Evolutionary conservation across 1,140 invertebrate genomes (phyloP).

Genomic region (Tyrophagus putrescentiae): DNA sequence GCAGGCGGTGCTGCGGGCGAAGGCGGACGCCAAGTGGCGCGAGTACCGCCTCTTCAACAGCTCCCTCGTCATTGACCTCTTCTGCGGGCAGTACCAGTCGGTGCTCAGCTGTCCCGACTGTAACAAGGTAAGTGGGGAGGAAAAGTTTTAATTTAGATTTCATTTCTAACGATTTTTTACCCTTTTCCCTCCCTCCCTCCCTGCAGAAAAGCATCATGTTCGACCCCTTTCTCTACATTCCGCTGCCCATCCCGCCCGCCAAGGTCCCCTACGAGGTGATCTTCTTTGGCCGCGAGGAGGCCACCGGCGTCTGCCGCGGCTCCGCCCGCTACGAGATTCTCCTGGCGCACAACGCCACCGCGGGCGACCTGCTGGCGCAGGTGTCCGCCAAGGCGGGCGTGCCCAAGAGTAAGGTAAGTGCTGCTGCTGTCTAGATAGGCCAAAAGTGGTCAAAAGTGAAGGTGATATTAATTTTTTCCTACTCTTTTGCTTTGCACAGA

Average conservation of each 20-base stretch:
- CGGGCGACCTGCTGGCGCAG: constrained; percentile 33
- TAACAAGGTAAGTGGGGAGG: constrained; percentile 36
- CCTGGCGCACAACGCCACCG: constrained; percentile 30
- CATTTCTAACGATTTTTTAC: too few species aligned
- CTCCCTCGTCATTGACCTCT: constrained; percentile 33
- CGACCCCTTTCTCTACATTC: constrained; percentile 38
- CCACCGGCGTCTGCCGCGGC: constrained; percentile 27
- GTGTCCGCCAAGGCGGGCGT: constrained; percentile 31
- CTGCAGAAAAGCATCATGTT: constrained; percentile 39
- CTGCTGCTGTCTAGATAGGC: not conserved
- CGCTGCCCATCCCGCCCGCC: constrained; percentile 36
- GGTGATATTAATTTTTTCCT: constrained; percentile 2
- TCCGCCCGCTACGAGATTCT: constrained; percentile 26
- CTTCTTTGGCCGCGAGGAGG: constrained; percentile 33
- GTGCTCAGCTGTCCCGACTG: constrained; percentile 39
- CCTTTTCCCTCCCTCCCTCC: too few species aligned
- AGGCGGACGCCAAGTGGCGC: constrained; percentile 32
- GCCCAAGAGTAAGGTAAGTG: not conserved
- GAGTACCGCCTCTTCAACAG: constrained; percentile 31
- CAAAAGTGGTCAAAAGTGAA: not conserved
- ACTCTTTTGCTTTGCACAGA: too few species aligned
- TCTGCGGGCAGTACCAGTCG: constrained; percentile 40
- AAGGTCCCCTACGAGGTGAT: constrained; percentile 28
- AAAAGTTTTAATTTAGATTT: not conserved
- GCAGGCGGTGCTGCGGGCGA: not conserved